Conservation (phyloP, 1,140 invertebrate genomes). For the Lepidurus couesii region DNA sequence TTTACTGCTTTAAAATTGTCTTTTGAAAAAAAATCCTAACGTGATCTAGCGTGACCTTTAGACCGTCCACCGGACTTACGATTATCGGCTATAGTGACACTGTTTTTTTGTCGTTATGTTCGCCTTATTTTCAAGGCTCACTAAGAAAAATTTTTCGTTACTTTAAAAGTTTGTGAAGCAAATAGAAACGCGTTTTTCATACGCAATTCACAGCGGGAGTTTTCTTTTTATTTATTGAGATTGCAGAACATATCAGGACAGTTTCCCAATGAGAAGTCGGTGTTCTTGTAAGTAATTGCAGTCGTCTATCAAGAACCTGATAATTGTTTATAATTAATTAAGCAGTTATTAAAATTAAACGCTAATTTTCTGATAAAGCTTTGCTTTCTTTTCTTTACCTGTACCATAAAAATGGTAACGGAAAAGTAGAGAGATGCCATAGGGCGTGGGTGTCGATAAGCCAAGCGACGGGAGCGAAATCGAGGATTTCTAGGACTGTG, state of each 20-base stretch:
- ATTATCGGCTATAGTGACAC: not conserved
- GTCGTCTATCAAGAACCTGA: slow-evolving; percentile 41
- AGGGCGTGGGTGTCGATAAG: slow-evolving; percentile 88
- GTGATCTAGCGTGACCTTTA: not conserved
- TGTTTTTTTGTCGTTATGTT: not conserved
- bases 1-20: not conserved
- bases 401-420: slow-evolving; percentile 74
- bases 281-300: slow-evolving; percentile 38
- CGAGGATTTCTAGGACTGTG: slow-evolving; percentile 79
- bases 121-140: not conserved
- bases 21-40: not conserved
- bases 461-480: slow-evolving; percentile 82
- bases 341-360: too few species aligned
- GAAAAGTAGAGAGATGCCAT: slow-evolving; percentile 88
- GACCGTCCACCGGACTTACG: not conserved
- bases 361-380: slow-evolving; percentile 28
- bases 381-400: slow-evolving; percentile 53
- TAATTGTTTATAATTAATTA: too few species aligned
- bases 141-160: not conserved
- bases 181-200: not conserved
- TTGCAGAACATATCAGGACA: slow-evolving; percentile 10
- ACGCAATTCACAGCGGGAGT: not conserved
- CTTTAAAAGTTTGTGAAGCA: not conserved
- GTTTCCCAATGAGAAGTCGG: slow-evolving; percentile 27
- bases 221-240: not conserved